phyloP scores from a whole-genome alignment of 2,113 vertebrate species.

The Eulemur rufifrons region DNA sequence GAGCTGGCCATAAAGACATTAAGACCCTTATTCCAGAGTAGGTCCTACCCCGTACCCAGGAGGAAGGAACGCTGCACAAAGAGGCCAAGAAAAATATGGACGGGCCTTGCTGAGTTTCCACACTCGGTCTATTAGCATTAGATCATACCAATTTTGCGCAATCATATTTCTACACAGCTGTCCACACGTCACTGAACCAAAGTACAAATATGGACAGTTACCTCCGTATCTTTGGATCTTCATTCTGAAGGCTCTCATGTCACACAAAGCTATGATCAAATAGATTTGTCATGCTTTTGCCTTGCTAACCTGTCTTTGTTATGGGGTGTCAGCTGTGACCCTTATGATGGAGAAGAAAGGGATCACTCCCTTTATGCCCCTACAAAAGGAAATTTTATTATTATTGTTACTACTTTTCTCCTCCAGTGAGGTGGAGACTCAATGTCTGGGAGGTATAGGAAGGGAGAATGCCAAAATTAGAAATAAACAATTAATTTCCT shows the following conservation, averaged over 20 bases:
- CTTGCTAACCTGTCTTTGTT: background rate
- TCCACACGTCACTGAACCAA: background rate
- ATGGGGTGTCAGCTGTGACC: background rate
- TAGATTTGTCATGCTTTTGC: background rate
- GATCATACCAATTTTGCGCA: background rate
- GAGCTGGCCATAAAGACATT: background rate
- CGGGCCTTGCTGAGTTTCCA: background rate
- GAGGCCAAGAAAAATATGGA: background rate
- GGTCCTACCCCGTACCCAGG: background rate
- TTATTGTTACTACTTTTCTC: background rate
- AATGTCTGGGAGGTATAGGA: background rate
- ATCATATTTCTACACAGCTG: background rate
- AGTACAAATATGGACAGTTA: background rate
- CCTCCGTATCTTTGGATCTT: background rate
- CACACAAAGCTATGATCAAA: background rate
- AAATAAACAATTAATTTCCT: background rate
- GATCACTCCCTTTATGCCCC: background rate
- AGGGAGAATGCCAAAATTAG: conserved; percentile 11
- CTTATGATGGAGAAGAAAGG: background rate
- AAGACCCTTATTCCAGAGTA: background rate
- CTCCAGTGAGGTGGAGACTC: background rate
- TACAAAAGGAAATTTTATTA: background rate
- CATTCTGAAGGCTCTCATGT: background rate
- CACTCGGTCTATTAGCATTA: background rate
- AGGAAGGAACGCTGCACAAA: background rate